These are phyloP conservation scores for Pristionchus pacificus DNA, from an alignment of 1,140 invertebrate species.

Conservation along the genomic window DNA sequence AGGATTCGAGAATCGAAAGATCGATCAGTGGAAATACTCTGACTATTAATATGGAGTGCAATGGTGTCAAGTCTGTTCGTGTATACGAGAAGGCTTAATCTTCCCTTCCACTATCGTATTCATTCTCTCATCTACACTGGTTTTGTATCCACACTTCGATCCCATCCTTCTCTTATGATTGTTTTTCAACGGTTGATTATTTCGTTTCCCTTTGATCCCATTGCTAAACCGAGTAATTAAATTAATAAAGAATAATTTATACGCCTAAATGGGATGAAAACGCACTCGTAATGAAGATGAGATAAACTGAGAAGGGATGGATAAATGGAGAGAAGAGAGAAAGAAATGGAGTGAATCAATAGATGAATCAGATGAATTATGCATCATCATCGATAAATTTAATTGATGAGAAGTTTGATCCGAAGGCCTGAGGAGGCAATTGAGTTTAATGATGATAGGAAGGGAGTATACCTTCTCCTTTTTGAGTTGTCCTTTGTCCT, in stretches of 20 bases:
- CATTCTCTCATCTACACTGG: neutral
- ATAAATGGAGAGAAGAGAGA: too few species aligned
- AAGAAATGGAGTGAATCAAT: neutral
- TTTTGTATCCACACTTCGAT: neutral
- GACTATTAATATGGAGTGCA: conserved; percentile 35
- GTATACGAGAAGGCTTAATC: neutral
- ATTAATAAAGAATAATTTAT: neutral
- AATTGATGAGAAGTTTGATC: conserved; percentile 26
- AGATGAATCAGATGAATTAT: neutral
- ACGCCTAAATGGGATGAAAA: neutral
- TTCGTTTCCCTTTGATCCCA: too few species aligned
- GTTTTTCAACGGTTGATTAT: too few species aligned
- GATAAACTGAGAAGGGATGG: too few species aligned
- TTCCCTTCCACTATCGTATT: neutral
- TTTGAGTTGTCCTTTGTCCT: neutral
- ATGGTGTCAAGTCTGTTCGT: neutral
- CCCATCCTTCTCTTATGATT: conserved; percentile 6
- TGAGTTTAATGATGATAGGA: neutral
- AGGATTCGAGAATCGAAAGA: conserved; percentile 32
- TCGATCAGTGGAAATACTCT: conserved; percentile 41
- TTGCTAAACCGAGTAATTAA: too few species aligned
- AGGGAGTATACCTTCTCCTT: conserved; percentile 13
- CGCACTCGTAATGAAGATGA: neutral
- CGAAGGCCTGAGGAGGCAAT: conserved; percentile 21
- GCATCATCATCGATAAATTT: conserved; percentile 30